Evolutionary conservation across 2,888 invertebrate genomes (phyloP).

Genomic region (Mechanitis mazaeus): DNA sequence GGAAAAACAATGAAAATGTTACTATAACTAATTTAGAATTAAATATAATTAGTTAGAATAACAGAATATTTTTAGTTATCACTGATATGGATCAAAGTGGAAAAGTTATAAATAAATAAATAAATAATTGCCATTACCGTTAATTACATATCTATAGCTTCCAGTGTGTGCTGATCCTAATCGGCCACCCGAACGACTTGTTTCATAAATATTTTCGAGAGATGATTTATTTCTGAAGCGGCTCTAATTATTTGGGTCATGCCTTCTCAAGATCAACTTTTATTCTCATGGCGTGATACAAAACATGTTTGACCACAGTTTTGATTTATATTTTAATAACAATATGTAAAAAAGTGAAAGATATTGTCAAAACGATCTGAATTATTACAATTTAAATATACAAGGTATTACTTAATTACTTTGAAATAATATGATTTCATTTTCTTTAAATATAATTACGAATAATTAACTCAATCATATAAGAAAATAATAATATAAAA

Average conservation of each 20-base stretch:
- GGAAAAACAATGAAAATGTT: no score
- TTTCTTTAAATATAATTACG: not conserved
- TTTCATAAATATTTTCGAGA: constrained; percentile 61
- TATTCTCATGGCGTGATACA: constrained; percentile 34
- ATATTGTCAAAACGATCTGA: not conserved
- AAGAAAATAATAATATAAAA: no score
- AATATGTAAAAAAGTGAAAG: constrained; percentile 4
- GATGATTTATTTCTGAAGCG: constrained; percentile 63
- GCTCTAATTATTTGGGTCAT: constrained; percentile 68
- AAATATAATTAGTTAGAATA: no score
- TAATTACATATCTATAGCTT: constrained; percentile 16
- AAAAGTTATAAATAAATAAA: no score
- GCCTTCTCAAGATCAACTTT: constrained; percentile 55
- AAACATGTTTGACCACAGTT: constrained; percentile 27
- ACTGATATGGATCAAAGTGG: no score
- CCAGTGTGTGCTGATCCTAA: constrained; percentile 29
- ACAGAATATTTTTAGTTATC: no score
- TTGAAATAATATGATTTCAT: not conserved
- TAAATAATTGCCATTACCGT: no score
- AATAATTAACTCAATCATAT: no score
- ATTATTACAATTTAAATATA: not conserved
- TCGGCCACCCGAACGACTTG: constrained; percentile 57
- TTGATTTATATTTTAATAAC: constrained; percentile 22
- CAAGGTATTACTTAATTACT: not conserved
- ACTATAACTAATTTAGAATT: no score